These are phyloP conservation scores for Poeciliopsis gracilis DNA, from an alignment of 2,797 vertebrate species.

Conservation along the genomic window DNA sequence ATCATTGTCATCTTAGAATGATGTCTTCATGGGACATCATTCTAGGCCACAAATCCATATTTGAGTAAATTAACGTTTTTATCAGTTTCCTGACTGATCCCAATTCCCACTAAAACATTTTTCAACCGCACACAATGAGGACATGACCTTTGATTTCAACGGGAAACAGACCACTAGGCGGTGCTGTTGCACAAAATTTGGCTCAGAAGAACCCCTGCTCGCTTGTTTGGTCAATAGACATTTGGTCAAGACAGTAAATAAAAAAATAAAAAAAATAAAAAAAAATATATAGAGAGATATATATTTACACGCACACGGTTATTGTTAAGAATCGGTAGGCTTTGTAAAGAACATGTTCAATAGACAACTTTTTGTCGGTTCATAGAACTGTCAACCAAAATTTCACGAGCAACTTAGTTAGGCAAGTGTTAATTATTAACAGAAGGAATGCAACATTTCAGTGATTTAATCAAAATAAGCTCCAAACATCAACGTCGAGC, in stretches of 20 bases:
- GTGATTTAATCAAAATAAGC: background rate
- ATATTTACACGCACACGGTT: conserved; percentile 26
- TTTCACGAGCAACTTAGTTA: background rate
- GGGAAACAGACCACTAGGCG: conserved; percentile 34
- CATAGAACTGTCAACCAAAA: background rate
- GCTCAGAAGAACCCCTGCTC: conserved; percentile 3
- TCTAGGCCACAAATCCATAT: background rate
- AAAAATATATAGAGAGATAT: conserved; percentile 10
- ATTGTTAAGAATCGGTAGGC: background rate
- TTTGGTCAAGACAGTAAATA: conserved; percentile 55
- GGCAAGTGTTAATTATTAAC: background rate
- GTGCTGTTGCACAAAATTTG: conserved; percentile 43
- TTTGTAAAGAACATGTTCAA: background rate
- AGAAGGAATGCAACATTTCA: conserved; percentile 2
- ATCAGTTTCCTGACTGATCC: background rate
- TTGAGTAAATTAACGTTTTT: background rate
- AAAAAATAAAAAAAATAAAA: conserved; percentile 1
- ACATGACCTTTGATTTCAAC: background rate
- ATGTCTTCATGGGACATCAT: background rate
- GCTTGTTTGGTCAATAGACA: conserved; percentile 16
- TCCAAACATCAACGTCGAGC: background rate
- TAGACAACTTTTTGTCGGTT: background rate
- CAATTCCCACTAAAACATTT: background rate
- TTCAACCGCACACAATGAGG: conserved; percentile 9
- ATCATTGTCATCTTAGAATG: background rate